Conservation (phyloP, 2,888 invertebrate species). For the Physocephala rufipes region DNA sequence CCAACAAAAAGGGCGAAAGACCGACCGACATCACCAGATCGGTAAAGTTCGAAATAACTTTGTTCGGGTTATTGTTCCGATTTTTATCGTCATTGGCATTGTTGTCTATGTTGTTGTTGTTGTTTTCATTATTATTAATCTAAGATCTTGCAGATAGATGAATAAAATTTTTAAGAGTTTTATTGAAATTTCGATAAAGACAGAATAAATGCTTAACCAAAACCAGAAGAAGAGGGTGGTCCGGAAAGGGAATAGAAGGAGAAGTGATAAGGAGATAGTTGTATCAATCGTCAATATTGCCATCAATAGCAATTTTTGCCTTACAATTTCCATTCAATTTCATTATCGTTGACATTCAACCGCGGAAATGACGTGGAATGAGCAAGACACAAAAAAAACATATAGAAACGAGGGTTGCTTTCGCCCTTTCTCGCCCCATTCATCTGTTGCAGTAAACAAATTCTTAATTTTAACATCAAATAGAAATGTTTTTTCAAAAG, state of each 20-base stretch:
- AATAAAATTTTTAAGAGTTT: conserved; percentile 34
- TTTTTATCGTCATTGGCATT: neutral
- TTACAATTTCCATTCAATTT: neutral
- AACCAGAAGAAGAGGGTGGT: neutral
- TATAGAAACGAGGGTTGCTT: neutral
- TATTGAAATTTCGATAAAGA: conserved; percentile 48
- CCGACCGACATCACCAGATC: conserved; percentile 25
- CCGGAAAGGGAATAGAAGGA: neutral
- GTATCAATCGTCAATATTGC: conserved; percentile 18
- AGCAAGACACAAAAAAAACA: neutral
- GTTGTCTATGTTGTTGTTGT: conserved; percentile 27
- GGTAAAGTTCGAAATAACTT: neutral
- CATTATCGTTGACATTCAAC: conserved; percentile 2
- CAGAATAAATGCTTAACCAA: conserved; percentile 30
- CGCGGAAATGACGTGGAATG: neutral
- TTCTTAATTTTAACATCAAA: conserved; percentile 33
- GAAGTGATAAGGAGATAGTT: neutral
- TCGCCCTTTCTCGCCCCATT: neutral
- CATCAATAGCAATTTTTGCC: neutral
- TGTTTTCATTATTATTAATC: conserved; percentile 38
- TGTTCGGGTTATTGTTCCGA: neutral
- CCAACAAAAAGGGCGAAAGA: neutral
- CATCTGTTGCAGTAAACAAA: neutral
- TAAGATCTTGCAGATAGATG: conserved; percentile 42
- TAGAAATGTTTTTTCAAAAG: conserved; percentile 28